phyloP scores from a whole-genome alignment of 2,888 invertebrate species.

The Amphipoea lucens region DNA sequence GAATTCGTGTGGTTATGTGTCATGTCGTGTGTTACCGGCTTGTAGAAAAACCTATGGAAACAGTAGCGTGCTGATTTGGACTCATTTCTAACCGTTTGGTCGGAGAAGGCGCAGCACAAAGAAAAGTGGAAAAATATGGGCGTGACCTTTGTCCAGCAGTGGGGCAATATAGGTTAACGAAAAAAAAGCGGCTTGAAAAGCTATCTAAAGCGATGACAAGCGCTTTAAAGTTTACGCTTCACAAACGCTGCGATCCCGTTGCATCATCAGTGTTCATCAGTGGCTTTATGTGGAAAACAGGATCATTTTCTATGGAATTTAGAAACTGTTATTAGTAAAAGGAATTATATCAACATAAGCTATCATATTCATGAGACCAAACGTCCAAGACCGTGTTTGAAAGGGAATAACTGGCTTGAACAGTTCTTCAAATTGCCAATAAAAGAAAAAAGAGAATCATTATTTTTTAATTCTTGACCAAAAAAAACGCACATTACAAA shows the following conservation, averaged over 20 bases:
- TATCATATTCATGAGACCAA: not conserved
- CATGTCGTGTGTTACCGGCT: not conserved
- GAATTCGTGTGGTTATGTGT: slow-evolving; percentile 14
- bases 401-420: not conserved
- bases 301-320: no score
- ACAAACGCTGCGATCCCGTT: not conserved
- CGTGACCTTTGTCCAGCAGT: no score
- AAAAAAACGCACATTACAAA: not conserved
- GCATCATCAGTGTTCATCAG: not conserved
- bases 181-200: not conserved
- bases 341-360: not conserved
- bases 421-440: not conserved
- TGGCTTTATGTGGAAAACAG: no score
- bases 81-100: no score
- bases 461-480: not conserved
- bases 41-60: not conserved
- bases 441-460: no score
- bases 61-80: no score
- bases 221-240: not conserved
- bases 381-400: not conserved
- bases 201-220: not conserved
- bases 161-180: no score
- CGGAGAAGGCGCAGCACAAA: no score
- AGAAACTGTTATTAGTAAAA: not conserved
- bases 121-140: no score